Base-by-base conservation (phyloP, 2,888 invertebrate species). In the Watsonalla binaria region DNA sequence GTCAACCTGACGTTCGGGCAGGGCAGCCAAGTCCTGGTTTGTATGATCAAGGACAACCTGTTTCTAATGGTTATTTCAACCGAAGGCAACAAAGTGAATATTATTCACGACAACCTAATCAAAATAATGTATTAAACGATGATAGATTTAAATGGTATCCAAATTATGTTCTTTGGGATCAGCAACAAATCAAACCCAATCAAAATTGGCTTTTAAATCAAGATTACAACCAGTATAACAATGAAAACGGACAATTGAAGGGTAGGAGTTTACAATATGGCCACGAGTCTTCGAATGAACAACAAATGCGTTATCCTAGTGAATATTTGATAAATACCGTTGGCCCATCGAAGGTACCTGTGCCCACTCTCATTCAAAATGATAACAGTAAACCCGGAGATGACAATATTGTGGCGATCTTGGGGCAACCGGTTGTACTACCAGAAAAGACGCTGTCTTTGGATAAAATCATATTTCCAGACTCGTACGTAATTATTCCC, bases 381-480 rank as follows among this genome's bases (percentile, higher is more conserved):
- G 51, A 47, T 47, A 60, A 55, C 37, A 47, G 58, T 59, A 59
- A 59, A 2, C 24, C 24, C 52, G 47, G 51, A 6, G 51, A 51
- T 47, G 54, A 52, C 35, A 33, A 54, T 13, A 9, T 45, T 6
- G 60, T 52, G 6, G 66, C 65, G 5, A 74, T 75, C 53, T 58
- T 68, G 50, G 76, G 72, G 14, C 68, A 63, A 56, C 71, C 70
- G 6, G 78, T 76, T 14, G 34, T 59, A 45, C 56, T 73, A n/a
- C 61, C 66, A 34, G 54, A 61, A 6, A 51, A 59, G 9, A 62
- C 63, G 9, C 46, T 59, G 24, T 50, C 57, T 51, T 54, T 61
- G 7, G 62, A 55, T 51, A 61, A 64, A 54, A 59, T 63, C 46
- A 42, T 60, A 37, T 67, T 66, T 54, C 54, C 61, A 54, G 61